phyloP scores from a whole-genome alignment of 1,140 invertebrate species.

The roundworm (Caenorhabditis elegans) region WBcel235 BX284606.5:15481001-15481500 shows the following conservation, averaged over 20 bases:
- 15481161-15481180: slow-evolving; percentile 64
- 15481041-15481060: background rate
- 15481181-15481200: slow-evolving; percentile 57
- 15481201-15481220: slow-evolving; percentile 63
- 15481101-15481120: background rate
- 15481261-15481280: slow-evolving; percentile 91
- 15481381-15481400: no score
- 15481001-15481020: slow-evolving; percentile 38
- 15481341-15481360: slow-evolving; percentile 68
- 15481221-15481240: slow-evolving; percentile 64
- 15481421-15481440: no score
- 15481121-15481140: background rate
- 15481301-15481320: slow-evolving; percentile 95
- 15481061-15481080: no score
- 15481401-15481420: no score
- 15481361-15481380: no score
- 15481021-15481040: background rate
- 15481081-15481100: background rate
- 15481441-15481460: no score
- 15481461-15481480: no score
- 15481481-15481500: no score
- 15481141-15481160: slow-evolving; percentile 48
- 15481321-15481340: slow-evolving; percentile 92
- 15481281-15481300: slow-evolving; percentile 91
- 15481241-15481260: slow-evolving; percentile 77